These are phyloP conservation scores for Cossypha polioptera DNA, from an alignment of 2,797 vertebrate species.

Conservation along the genomic window DNA sequence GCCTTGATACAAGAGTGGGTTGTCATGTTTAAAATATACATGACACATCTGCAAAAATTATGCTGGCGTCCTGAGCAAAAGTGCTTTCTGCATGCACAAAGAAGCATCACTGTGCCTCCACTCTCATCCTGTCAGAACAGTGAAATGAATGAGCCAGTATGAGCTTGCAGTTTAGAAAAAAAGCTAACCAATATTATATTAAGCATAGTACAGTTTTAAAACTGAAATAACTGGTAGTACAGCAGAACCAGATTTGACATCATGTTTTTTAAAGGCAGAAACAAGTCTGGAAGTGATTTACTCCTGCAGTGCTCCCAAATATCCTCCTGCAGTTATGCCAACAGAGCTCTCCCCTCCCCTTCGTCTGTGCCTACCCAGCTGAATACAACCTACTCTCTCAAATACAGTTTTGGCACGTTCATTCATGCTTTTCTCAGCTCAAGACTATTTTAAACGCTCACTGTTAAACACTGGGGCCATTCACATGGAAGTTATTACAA, in stretches of 20 bases:
- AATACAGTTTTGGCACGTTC: constrained; percentile 30
- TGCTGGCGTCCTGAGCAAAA: neutral
- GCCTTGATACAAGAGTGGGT: neutral
- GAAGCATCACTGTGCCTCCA: neutral
- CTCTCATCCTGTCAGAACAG: neutral
- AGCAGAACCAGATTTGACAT: neutral
- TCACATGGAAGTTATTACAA: constrained; percentile 34
- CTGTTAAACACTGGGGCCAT: constrained; percentile 14
- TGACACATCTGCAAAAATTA: neutral
- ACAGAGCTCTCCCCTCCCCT: neutral
- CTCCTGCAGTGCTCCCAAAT: constrained; percentile 1
- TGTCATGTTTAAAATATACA: neutral
- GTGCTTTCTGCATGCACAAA: neutral
- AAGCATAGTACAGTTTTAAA: neutral
- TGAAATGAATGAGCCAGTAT: neutral
- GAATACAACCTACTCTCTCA: constrained; percentile 43
- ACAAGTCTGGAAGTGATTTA: constrained; percentile 41
- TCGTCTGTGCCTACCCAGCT: neutral
- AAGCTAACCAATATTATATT: neutral
- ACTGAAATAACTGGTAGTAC: neutral
- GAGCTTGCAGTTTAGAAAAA: neutral
- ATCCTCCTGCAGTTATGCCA: neutral
- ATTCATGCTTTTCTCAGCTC: constrained; percentile 39
- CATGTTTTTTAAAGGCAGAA: constrained; percentile 14
- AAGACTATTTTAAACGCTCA: constrained; percentile 4